Evolutionary conservation across 2,113 vertebrate species (phyloP).

Genomic region (Corvus hawaiiensis): DNA sequence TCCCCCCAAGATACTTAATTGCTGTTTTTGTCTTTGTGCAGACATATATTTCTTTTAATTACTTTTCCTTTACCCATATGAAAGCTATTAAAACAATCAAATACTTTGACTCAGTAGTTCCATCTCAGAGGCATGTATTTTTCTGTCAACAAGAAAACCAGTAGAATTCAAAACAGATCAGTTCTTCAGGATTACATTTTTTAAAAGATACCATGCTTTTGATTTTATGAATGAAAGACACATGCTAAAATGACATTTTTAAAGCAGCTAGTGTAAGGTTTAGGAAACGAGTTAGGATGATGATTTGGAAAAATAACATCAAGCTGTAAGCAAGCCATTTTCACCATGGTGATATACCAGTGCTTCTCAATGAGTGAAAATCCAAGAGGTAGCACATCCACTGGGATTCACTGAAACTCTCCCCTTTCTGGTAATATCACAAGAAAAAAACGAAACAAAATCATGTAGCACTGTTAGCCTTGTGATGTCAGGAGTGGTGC

Average conservation of each 20-base stretch:
- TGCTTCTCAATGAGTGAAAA: not conserved
- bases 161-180: conserved; percentile 13
- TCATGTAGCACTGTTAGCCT: not conserved
- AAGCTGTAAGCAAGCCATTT: not conserved
- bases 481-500: not conserved
- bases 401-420: not conserved
- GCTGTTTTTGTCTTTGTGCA: not conserved
- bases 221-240: not conserved
- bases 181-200: not conserved
- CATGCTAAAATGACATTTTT: not conserved
- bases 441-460: not conserved
- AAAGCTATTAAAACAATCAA: not conserved
- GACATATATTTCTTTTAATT: not conserved
- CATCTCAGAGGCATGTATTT: not conserved
- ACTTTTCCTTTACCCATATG: not conserved
- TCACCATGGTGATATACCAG: not conserved
- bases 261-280: not conserved
- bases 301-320: not conserved
- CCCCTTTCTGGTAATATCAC: not conserved
- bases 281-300: not conserved
- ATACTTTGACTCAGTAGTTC: not conserved
- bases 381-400: not conserved
- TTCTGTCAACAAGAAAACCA: not conserved
- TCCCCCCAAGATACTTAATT: not conserved
- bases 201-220: not conserved